phyloP scores from a whole-genome alignment of 2,113 vertebrate species.

The Caranx ignobilis region DNA sequence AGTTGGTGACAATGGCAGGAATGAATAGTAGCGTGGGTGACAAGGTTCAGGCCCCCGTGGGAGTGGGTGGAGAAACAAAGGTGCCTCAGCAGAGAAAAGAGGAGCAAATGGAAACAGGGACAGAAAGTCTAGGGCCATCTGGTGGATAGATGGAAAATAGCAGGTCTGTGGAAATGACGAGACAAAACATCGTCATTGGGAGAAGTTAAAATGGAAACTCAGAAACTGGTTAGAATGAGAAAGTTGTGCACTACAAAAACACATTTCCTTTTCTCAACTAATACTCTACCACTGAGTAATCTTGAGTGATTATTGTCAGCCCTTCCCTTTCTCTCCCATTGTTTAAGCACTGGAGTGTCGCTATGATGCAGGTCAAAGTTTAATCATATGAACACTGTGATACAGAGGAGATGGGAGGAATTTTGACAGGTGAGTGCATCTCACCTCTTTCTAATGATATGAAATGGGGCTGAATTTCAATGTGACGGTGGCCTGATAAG shows the following conservation, averaged over 20 bases:
- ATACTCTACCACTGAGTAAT: neutral
- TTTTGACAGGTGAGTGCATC: neutral
- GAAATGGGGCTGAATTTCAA: neutral
- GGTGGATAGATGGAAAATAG: too few relatives aligned
- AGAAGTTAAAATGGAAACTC: too few relatives aligned
- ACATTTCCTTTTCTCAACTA: neutral
- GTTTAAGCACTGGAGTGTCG: neutral
- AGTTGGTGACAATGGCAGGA: too few relatives aligned
- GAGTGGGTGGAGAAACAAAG: too few relatives aligned
- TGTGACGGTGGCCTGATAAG: neutral
- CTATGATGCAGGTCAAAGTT: slow-evolving; percentile 21
- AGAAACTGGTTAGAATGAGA: too few relatives aligned
- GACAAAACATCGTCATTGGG: too few relatives aligned
- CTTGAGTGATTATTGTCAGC: slow-evolving; percentile 13
- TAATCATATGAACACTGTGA: slow-evolving; percentile 14
- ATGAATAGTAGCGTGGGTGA: too few relatives aligned
- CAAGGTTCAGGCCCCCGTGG: too few relatives aligned
- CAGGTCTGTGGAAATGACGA: too few relatives aligned
- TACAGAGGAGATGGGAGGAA: neutral
- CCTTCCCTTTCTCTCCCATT: neutral
- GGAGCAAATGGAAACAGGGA: too few relatives aligned
- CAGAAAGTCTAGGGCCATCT: too few relatives aligned
- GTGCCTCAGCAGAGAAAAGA: too few relatives aligned
- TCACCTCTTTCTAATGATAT: neutral
- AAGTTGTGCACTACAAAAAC: neutral